These are phyloP conservation scores for Sebastes itinus DNA, from an alignment of 2,797 vertebrate species.

Conservation along the genomic window DNA sequence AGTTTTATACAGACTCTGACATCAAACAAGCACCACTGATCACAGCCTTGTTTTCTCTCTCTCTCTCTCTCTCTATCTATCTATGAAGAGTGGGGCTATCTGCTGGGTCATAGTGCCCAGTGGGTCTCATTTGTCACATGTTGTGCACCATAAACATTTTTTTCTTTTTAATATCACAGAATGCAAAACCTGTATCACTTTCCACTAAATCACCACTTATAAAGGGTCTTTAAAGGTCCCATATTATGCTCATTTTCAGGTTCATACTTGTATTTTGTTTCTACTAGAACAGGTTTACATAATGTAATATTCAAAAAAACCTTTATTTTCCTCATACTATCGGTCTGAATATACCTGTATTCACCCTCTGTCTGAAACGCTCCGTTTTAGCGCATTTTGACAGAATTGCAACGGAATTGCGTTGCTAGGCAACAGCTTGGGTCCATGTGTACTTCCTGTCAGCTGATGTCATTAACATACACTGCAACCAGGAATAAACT, in stretches of 20 bases:
- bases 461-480: too few relatives aligned
- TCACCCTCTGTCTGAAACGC: too few relatives aligned
- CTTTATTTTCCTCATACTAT: too few relatives aligned
- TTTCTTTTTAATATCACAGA: neutral
- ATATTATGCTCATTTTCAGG: too few relatives aligned
- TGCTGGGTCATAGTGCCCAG: slow-evolving; percentile 85
- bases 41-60: slow-evolving; percentile 28
- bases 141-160: neutral
- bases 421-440: too few relatives aligned
- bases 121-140: slow-evolving; percentile 18
- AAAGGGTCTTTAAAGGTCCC: neutral
- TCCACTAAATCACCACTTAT: neutral
- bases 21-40: slow-evolving; percentile 76
- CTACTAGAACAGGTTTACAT: too few relatives aligned
- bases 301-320: fast-evolving
- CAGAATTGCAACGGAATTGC: too few relatives aligned
- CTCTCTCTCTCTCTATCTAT: neutral
- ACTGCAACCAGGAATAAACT: too few relatives aligned
- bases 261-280: too few relatives aligned
- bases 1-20: slow-evolving; percentile 73
- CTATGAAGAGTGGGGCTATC: slow-evolving; percentile 46
- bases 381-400: too few relatives aligned
- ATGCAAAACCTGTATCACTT: neutral
- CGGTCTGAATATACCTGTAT: fast-evolving
- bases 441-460: too few relatives aligned